A percentile compares a stretch with the other conserved stretches of the same genome.
These are phyloP conservation scores for Drosophila flavopinicola DNA, from an alignment of 2,888 invertebrate species.

Conservation along the genomic window DNA sequence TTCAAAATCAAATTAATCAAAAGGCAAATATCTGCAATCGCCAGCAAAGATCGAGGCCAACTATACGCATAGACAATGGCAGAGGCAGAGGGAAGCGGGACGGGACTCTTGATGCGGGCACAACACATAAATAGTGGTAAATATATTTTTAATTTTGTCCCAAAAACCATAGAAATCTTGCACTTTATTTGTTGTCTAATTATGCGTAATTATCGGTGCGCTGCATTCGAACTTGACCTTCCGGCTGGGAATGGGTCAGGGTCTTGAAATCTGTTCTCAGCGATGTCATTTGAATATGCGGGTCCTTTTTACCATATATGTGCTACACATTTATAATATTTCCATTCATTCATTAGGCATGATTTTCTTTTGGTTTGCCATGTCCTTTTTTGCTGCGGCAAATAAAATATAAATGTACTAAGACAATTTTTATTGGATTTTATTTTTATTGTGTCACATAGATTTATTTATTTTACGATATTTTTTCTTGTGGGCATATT, in stretches of 20 bases:
- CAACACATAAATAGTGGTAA: slow-evolving; percentile 42
- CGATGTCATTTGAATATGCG: slow-evolving; percentile 60
- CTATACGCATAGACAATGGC: slow-evolving; percentile 14
- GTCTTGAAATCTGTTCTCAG: neutral
- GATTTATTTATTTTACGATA: slow-evolving; percentile 63
- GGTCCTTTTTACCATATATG: slow-evolving; percentile 32
- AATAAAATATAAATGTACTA: slow-evolving; percentile 20
- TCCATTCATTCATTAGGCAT: slow-evolving; percentile 22
- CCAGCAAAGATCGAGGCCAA: slow-evolving; percentile 27
- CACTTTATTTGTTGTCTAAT: slow-evolving; percentile 57
- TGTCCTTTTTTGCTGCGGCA: slow-evolving; percentile 55
- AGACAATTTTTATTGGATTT: slow-evolving; percentile 66
- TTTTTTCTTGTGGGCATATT: slow-evolving; percentile 51
- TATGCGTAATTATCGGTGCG: slow-evolving; percentile 64
- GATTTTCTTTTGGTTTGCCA: slow-evolving; percentile 31
- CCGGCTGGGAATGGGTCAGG: slow-evolving; percentile 7
- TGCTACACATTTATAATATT: neutral
- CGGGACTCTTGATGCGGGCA: slow-evolving; percentile 26
- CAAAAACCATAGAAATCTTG: slow-evolving; percentile 35
- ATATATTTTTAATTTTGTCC: slow-evolving; percentile 40
- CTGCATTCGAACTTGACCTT: slow-evolving; percentile 71
- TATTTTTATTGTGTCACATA: slow-evolving; percentile 74
- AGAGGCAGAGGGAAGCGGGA: neutral
- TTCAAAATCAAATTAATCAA: slow-evolving; percentile 67
- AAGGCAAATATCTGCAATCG: slow-evolving; percentile 60